Percentiles rank a stretch among this genome's conserved stretches.
phyloP scores from a whole-genome alignment of 2,888 invertebrate genomes.

The Sipha maydis region DNA sequence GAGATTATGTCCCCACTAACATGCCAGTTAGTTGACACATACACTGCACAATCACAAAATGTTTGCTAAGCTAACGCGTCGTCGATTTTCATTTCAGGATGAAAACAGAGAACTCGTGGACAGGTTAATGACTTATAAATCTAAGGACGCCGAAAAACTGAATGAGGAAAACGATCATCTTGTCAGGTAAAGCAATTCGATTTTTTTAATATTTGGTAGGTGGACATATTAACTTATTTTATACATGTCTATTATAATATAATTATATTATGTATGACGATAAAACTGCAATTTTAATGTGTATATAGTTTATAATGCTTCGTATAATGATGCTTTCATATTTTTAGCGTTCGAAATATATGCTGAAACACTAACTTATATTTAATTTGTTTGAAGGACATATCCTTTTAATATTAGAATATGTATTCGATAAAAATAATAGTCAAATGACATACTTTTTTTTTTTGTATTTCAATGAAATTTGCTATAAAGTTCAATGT shows the following conservation, averaged over 20 bases:
- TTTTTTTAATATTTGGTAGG: background rate
- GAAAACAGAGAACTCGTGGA: constrained; percentile 88
- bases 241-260: background rate
- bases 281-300: constrained; percentile 9
- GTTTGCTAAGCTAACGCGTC: constrained; percentile 56
- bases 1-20: constrained; percentile 47
- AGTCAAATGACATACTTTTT: background rate
- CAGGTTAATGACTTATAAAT: constrained; percentile 89
- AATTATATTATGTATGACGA: background rate
- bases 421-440: background rate
- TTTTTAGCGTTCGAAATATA: constrained; percentile 39
- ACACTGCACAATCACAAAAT: constrained; percentile 37
- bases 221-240: background rate
- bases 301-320: background rate
- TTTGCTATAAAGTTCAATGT: background rate
- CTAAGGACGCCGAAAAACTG: constrained; percentile 93
- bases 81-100: constrained; percentile 73
- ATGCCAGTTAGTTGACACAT: constrained; percentile 46
- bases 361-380: constrained; percentile 44
- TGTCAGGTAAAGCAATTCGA: constrained; percentile 73
- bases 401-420: constrained; percentile 19
- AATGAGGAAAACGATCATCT: constrained; percentile 97
- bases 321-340: constrained; percentile 42
- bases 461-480: background rate
- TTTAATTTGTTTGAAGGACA: constrained; percentile 25